A percentile compares a stretch with the other conserved stretches of the same genome.
Evolutionary conservation across 1,140 invertebrate species (phyloP).

Genomic region (Trichogramma pretiosum): DNA sequence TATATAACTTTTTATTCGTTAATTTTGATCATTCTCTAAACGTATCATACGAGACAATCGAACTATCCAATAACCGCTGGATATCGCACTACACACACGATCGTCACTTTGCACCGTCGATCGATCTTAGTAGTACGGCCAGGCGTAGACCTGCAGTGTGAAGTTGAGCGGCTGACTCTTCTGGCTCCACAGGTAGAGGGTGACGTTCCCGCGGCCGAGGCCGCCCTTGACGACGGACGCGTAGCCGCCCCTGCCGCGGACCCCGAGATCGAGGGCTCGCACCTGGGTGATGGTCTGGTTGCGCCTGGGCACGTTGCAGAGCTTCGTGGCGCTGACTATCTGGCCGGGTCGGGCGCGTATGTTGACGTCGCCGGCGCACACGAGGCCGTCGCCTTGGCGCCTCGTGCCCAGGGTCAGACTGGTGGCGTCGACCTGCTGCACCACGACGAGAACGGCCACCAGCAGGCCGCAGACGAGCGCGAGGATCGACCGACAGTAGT

Average conservation of each 20-base stretch:
- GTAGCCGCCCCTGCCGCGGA: background rate
- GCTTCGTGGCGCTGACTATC: background rate
- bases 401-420: background rate
- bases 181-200: conserved; percentile 8
- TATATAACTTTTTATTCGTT: too few relatives aligned
- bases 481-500: background rate
- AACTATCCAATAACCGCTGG: too few relatives aligned
- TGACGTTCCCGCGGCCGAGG: background rate
- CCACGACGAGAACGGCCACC: background rate
- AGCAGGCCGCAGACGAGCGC: background rate
- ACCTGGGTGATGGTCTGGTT: conserved; percentile 8
- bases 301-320: background rate
- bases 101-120: too few relatives aligned
- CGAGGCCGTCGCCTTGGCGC: background rate
- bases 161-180: conserved; percentile 12
- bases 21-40: too few relatives aligned
- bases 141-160: conserved; percentile 14
- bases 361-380: background rate
- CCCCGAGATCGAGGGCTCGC: background rate
- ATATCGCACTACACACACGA: too few relatives aligned
- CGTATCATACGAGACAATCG: conserved; percentile 8
- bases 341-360: background rate
- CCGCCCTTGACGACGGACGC: background rate
- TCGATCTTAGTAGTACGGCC: conserved; percentile 8
- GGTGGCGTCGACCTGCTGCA: background rate